phyloP scores from a whole-genome alignment of 1,140 invertebrate genomes.

The Calliphora vicina region DNA sequence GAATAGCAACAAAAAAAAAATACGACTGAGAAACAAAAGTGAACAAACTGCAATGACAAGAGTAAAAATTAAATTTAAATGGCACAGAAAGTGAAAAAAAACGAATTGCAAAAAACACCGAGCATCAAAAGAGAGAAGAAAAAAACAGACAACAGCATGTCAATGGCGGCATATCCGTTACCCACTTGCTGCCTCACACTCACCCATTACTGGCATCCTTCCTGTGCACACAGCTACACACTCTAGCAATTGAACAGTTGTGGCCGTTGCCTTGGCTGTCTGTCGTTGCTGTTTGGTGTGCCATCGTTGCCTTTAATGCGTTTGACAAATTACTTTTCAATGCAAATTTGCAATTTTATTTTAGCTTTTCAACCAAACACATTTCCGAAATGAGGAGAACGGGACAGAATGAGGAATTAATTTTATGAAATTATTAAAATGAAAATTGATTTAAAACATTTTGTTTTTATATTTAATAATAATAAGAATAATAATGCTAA shows the following conservation, averaged over 20 bases:
- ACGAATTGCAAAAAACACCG: neutral
- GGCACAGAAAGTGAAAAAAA: conserved; percentile 37
- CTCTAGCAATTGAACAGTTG: neutral
- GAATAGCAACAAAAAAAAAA: no score
- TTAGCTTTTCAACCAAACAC: neutral
- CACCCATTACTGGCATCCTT: neutral
- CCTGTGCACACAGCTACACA: neutral
- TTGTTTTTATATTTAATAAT: neutral
- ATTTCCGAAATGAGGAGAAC: neutral
- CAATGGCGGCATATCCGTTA: conserved; percentile 34
- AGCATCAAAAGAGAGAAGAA: neutral
- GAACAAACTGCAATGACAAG: conserved; percentile 19
- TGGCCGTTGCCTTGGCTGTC: neutral
- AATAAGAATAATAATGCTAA: no score
- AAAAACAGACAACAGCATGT: conserved; percentile 11
- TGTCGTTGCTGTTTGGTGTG: neutral
- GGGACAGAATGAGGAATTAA: neutral
- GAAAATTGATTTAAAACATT: conserved; percentile 4
- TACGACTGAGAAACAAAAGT: neutral
- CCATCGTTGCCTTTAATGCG: conserved; percentile 39
- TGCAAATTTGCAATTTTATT: conserved; percentile 42
- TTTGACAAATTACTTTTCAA: conserved; percentile 45
- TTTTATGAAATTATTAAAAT: conserved; percentile 29
- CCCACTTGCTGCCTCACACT: neutral
- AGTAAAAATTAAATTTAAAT: conserved; percentile 39